A percentile compares a stretch with the other conserved stretches of the same genome.
Evolutionary conservation across 2,888 invertebrate species (phyloP).

Genomic region (Drosophila mercatorum): DNA sequence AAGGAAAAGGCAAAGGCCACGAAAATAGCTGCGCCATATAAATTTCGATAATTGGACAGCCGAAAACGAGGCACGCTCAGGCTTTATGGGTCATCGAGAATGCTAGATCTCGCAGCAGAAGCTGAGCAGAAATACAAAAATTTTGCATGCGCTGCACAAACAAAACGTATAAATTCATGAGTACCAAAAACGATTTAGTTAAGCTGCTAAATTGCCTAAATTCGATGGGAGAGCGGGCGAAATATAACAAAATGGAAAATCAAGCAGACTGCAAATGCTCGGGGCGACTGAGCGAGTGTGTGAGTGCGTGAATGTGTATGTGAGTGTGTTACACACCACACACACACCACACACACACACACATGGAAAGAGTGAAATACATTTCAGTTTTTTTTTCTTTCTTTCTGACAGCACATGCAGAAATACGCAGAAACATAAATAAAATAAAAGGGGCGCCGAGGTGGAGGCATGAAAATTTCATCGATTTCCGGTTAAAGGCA

Average conservation of each 20-base stretch:
- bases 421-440: constrained; percentile 57
- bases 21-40: constrained; percentile 60
- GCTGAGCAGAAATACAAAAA: constrained; percentile 4
- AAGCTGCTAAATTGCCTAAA: constrained; percentile 78
- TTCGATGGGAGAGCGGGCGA: constrained; percentile 44
- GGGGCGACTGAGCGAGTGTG: constrained; percentile 17
- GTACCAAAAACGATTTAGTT: constrained; percentile 71
- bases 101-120: constrained; percentile 10
- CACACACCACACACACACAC: background rate
- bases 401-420: constrained; percentile 48
- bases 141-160: constrained; percentile 79
- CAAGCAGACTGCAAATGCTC: constrained; percentile 66
- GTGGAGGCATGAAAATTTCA: constrained; percentile 76
- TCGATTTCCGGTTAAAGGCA: constrained; percentile 80
- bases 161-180: constrained; percentile 79
- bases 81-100: constrained; percentile 44
- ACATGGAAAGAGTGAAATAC: constrained; percentile 37
- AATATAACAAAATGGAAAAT: constrained; percentile 60
- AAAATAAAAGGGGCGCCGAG: constrained; percentile 70
- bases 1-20: constrained; percentile 32
- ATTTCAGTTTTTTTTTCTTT: constrained; percentile 20
- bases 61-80: constrained; percentile 23
- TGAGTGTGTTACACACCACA: constrained; percentile 12
- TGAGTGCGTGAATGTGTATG: constrained; percentile 10
- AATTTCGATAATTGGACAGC: constrained; percentile 51